phyloP scores from a whole-genome alignment of 2,113 vertebrate species.

The Cololabis saira region DNA sequence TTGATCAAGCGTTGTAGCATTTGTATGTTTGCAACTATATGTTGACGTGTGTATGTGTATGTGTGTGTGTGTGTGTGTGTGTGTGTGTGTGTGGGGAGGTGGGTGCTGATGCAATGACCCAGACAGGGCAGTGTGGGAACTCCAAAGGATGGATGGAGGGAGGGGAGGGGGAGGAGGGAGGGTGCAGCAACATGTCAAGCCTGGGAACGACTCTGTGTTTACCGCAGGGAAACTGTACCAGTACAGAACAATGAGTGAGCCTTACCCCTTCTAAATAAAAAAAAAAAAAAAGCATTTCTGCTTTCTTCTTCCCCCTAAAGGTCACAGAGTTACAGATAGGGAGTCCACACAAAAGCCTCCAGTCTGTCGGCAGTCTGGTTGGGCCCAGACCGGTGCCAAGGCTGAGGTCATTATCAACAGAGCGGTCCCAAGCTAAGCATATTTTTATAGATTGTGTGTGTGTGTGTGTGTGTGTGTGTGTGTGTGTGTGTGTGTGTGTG shows the following conservation, averaged over 20 bases:
- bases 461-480: slow-evolving; percentile 44
- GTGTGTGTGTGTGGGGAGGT: slow-evolving; percentile 15
- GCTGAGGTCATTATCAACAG: slow-evolving; percentile 82
- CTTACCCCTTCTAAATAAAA: slow-evolving; percentile 79
- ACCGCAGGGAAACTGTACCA: slow-evolving; percentile 85
- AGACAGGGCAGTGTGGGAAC: slow-evolving; percentile 83
- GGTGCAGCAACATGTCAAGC: slow-evolving; percentile 75
- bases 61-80: slow-evolving; percentile 12
- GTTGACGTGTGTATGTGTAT: slow-evolving; percentile 56
- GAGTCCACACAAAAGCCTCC: slow-evolving; percentile 76
- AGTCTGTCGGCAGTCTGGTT: slow-evolving; percentile 79
- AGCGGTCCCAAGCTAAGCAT: slow-evolving; percentile 70
- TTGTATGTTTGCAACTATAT: slow-evolving; percentile 11
- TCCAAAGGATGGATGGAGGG: slow-evolving; percentile 74
- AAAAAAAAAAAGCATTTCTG: slow-evolving; percentile 65
- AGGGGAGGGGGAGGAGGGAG: slow-evolving; percentile 9
- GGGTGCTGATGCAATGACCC: slow-evolving; percentile 47
- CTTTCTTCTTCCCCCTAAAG: slow-evolving; percentile 71
- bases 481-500: slow-evolving; percentile 47
- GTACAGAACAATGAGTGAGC: slow-evolving; percentile 89
- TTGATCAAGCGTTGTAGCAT: slow-evolving; percentile 20
- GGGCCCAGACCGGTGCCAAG: slow-evolving; percentile 74
- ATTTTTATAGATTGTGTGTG: slow-evolving; percentile 75
- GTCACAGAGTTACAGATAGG: slow-evolving; percentile 80
- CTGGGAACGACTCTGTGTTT: slow-evolving; percentile 92